phyloP scores from a whole-genome alignment of 2,888 invertebrate genomes.

The Stenodema calcarata region DNA sequence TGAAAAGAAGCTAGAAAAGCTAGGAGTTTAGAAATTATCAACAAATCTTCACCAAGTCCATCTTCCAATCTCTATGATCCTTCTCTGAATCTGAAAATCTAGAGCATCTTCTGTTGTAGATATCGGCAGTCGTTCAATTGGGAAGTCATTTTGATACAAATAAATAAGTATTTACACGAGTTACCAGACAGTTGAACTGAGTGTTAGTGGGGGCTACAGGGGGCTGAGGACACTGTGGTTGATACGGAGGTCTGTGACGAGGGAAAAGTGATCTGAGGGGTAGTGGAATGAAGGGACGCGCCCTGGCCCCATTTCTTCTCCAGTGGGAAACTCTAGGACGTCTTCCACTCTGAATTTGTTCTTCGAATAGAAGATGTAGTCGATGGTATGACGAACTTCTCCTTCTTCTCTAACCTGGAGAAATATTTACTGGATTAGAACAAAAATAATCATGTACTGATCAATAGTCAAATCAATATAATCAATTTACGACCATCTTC shows the following conservation, averaged over 20 bases:
- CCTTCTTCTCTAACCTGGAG: constrained; percentile 68
- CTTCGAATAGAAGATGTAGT: constrained; percentile 74
- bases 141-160: neutral
- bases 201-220: constrained; percentile 7
- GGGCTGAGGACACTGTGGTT: constrained; percentile 50
- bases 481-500: too few species aligned
- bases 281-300: constrained; percentile 73
- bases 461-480: too few species aligned
- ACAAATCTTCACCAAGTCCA: too few species aligned
- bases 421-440: too few species aligned
- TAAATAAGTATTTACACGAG: neutral
- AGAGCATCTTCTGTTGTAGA: too few species aligned
- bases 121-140: too few species aligned
- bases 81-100: too few species aligned
- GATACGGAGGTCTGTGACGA: constrained; percentile 69
- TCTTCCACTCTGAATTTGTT: constrained; percentile 67
- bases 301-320: constrained; percentile 70
- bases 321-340: constrained; percentile 69
- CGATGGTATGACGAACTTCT: constrained; percentile 76
- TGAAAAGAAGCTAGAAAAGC: too few species aligned
- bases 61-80: too few species aligned
- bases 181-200: neutral
- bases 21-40: too few species aligned
- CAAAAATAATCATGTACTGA: too few species aligned
- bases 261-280: constrained; percentile 79